Evolutionary conservation across 1,140 invertebrate species (phyloP), one percentile per base, ranked within the genome.

Genomic region (Tachypleus tridentatus): DNA sequence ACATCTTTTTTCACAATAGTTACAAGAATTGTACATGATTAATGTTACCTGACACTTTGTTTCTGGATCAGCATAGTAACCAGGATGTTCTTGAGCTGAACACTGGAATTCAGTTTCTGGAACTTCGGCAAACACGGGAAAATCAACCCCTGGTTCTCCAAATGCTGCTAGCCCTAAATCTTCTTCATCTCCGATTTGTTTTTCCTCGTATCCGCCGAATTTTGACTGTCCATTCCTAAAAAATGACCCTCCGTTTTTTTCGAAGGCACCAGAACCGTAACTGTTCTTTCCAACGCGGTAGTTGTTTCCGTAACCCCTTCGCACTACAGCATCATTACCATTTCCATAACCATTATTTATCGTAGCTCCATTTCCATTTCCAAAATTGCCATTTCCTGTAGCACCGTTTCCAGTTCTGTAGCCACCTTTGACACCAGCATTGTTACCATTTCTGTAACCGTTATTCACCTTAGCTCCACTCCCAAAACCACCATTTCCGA

Each of bases 81-180:
- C 76, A 53, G 73, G 71, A 58, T 64, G 70, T 51, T 70, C 64
- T 54, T 73, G 72, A 48, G 69, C 63, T 3, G 60, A 62, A 57
- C 76, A 77, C 48, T 64, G 67, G 67, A 77, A 77, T 5, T 68
- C 66, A 0, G 76, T 76, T n/a, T 69, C 59, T 0, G 76, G 76
- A n/a, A 75, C 65, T 7, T 60, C 61, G 4, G 65, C 54, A 64
- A 69, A 78, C 61, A 75, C 72, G 4, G 79, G 79, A 66, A 78
- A 80, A 67, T 80, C 79, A 6, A 70, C 62, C 49, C 78, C 79
- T 10, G 79, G 74, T 47, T 71, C 72, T n/a, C 79, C 82, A 3
- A 62, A 29, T 29, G 29, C 29, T 29, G 29, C 29, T 29, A 29
- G 29, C 29, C 29, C 29, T 29, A 29, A 29, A 29, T 29, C 29